These are phyloP conservation scores for Triops longicaudatus DNA, from an alignment of 1,140 invertebrate species.

Conservation along the genomic window DNA sequence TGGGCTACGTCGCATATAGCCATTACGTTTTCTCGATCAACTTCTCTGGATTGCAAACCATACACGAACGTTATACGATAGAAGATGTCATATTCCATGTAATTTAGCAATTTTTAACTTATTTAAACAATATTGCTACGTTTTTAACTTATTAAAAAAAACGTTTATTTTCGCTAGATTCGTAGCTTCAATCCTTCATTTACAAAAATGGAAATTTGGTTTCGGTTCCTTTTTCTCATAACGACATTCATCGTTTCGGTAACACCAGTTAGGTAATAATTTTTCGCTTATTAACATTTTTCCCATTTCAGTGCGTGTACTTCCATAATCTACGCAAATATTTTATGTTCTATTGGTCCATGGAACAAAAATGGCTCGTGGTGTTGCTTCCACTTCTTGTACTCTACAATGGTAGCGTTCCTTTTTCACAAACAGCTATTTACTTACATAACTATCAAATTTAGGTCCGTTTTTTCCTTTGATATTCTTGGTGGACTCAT, in stretches of 20 bases:
- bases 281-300: constrained; percentile 27
- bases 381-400: constrained; percentile 78
- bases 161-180: constrained; percentile 54
- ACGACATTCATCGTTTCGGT: constrained; percentile 80
- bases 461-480: constrained; percentile 88
- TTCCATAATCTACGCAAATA: constrained; percentile 79
- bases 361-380: constrained; percentile 95
- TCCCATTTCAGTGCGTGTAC: constrained; percentile 76
- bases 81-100: constrained; percentile 80
- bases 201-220: constrained; percentile 95
- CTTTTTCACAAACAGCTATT: constrained; percentile 22
- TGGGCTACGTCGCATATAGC: constrained; percentile 79
- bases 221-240: constrained; percentile 83
- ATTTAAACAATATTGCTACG: neutral
- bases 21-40: constrained; percentile 76
- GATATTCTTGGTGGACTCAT: constrained; percentile 79
- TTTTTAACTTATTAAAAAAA: too few species aligned
- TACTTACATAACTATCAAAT: constrained; percentile 33
- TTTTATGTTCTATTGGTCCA: constrained; percentile 86
- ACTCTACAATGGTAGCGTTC: constrained; percentile 73
- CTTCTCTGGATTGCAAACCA: constrained; percentile 73
- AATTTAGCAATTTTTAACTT: constrained; percentile 37
- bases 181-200: constrained; percentile 92
- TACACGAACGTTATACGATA: constrained; percentile 74
- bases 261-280: constrained; percentile 43